Percentiles rank a stretch among this genome's conserved stretches.
Evolutionary conservation across 2,113 vertebrate genomes (phyloP).

Genomic region (Indicator maculatus): DNA sequence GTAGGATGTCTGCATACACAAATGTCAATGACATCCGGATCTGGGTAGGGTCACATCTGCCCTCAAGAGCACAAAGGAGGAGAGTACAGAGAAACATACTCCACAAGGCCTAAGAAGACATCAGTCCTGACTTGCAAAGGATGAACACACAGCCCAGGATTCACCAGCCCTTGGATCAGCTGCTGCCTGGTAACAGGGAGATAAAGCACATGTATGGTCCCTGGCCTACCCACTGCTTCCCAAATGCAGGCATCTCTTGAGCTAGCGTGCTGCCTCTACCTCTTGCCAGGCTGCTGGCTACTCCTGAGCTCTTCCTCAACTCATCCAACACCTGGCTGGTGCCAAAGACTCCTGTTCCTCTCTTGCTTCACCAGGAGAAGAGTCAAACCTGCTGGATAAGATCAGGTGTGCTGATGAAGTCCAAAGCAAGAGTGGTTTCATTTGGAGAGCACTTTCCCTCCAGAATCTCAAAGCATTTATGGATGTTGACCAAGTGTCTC

Average conservation of each 20-base stretch:
- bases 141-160: background rate
- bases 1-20: background rate
- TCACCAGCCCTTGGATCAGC: background rate
- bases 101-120: background rate
- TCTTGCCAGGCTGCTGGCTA: background rate
- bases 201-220: background rate
- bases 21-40: background rate
- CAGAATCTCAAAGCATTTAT: background rate
- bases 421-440: background rate
- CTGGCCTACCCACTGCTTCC: background rate
- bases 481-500: background rate
- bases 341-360: background rate
- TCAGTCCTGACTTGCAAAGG: background rate
- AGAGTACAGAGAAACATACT: background rate
- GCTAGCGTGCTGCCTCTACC: background rate
- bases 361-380: background rate
- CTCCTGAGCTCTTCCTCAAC: background rate
- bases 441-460: background rate
- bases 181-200: background rate
- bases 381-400: background rate
- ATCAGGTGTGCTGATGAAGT: background rate
- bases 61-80: background rate
- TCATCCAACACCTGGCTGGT: background rate
- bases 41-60: background rate
- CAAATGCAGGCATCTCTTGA: background rate